phyloP scores from a whole-genome alignment of 1,140 invertebrate species.

The Lanistes nyassanus region DNA sequence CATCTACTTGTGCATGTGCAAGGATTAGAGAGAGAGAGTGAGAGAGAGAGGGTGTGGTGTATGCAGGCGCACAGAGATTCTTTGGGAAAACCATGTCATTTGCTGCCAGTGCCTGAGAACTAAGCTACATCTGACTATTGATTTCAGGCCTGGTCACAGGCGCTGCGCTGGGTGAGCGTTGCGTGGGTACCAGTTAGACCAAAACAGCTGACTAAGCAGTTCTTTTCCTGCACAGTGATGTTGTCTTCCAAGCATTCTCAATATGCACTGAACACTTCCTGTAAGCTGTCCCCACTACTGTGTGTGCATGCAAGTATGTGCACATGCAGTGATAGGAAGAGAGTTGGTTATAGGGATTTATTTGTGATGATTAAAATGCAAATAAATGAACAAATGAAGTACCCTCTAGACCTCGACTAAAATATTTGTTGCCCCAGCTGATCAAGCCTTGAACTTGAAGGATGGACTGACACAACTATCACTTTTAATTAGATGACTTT shows the following conservation, averaged over 20 bases:
- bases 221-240: not conserved
- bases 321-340: not conserved
- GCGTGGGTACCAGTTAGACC: constrained; percentile 2
- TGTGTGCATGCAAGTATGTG: not conserved
- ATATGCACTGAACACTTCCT: no score
- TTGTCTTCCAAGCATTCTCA: no score
- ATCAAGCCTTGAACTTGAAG: no score
- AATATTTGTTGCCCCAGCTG: no score
- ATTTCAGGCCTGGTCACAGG: not conserved
- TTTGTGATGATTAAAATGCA: no score
- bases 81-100: constrained; percentile 22
- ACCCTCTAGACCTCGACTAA: no score
- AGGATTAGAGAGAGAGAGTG: not conserved
- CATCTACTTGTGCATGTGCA: constrained; percentile 3
- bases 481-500: no score
- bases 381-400: no score
- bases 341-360: not conserved
- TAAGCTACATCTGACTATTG: constrained; percentile 3
- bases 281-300: not conserved
- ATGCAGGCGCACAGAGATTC: constrained; percentile 4
- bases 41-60: not conserved
- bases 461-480: no score
- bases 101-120: not conserved
- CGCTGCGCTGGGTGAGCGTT: not conserved
- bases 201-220: constrained; percentile 6